These are phyloP conservation scores for Bemisia tabaci DNA, from an alignment of 1,140 invertebrate genomes.

Conservation along the genomic window DNA sequence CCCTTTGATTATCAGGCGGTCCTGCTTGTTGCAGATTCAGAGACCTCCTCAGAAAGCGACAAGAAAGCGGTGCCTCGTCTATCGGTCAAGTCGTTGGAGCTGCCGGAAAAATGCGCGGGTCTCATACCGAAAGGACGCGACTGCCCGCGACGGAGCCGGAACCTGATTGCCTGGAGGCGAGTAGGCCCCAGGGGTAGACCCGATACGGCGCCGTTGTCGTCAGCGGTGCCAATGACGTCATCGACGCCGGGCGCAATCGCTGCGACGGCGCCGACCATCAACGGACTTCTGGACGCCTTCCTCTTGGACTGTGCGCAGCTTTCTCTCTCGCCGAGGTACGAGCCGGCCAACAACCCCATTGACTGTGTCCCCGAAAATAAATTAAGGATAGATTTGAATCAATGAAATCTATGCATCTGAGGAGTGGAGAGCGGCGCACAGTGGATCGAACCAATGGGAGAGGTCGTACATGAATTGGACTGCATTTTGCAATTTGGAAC, in stretches of 20 bases:
- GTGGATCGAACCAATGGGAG: no score
- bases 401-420: no score
- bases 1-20: no score
- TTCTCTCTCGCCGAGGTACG: neutral
- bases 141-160: neutral
- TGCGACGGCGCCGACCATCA: neutral
- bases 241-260: neutral
- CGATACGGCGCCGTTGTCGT: neutral
- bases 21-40: no score
- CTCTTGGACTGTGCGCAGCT: neutral
- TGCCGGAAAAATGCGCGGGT: neutral
- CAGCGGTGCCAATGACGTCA: neutral
- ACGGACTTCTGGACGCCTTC: neutral
- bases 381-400: no score
- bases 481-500: no score
- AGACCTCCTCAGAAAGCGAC: neutral
- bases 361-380: no score
- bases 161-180: neutral
- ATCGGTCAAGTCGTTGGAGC: neutral
- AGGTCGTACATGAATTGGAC: no score
- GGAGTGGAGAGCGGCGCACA: no score
- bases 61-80: neutral
- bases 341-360: no score
- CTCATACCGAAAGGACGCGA: neutral
- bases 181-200: neutral